Conservation (phyloP, 2,113 vertebrate genomes). For the Cricetomys ansorgei region DNA sequence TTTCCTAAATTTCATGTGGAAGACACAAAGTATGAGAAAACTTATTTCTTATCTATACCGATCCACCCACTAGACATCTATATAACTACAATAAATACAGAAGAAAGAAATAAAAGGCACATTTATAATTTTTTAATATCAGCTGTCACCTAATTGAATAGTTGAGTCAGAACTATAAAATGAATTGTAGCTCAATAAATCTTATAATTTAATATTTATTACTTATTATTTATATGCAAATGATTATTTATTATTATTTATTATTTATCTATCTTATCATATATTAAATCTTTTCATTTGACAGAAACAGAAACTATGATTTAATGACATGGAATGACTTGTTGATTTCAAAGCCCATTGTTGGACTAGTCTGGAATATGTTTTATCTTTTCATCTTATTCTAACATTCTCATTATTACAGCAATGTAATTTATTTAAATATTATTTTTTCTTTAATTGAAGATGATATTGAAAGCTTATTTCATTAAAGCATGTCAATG, state of each 20-base stretch:
- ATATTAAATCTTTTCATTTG: constrained; percentile 1
- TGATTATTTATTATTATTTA: no score
- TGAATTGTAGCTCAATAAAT: constrained; percentile 2
- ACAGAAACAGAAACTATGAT: background rate
- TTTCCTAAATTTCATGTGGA: background rate
- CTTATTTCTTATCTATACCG: background rate
- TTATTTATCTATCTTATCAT: no score
- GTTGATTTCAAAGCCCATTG: background rate
- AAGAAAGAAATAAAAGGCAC: background rate
- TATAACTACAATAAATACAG: background rate
- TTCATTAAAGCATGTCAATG: background rate
- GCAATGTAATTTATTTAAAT: constrained; percentile 22
- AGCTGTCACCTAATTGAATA: background rate
- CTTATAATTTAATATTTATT: no score
- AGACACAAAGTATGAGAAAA: background rate
- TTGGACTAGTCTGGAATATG: background rate
- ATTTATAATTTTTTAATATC: constrained; percentile 26
- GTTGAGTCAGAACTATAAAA: constrained; percentile 33
- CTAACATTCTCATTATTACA: background rate
- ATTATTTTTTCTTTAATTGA: background rate
- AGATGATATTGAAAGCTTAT: background rate
- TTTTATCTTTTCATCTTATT: background rate
- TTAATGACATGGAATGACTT: constrained; percentile 19
- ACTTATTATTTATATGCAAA: no score
- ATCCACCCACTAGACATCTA: background rate